A percentile compares a stretch with the other conserved stretches of the same genome.
These are phyloP conservation scores for rabbit (Oryctolagus cuniculus) DNA, from an alignment of 2,113 vertebrate species.

Conservation along the genomic window mOryCun1.1 NC_091443.1:54759501-54760000, in stretches of 20 bases:
- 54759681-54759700: background rate
- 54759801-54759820: background rate
- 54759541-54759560: background rate
- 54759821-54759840: background rate
- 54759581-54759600: background rate
- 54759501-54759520: constrained; percentile 24
- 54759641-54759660: background rate
- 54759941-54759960: background rate
- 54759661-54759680: background rate
- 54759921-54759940: background rate
- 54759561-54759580: background rate
- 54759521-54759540: background rate
- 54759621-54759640: background rate
- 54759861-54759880: background rate
- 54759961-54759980: no score
- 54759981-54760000: background rate
- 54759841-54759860: background rate
- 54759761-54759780: background rate
- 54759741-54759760: background rate
- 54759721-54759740: background rate
- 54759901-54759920: background rate
- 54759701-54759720: background rate
- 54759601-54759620: background rate
- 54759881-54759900: background rate
- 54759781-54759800: background rate